Base-by-base conservation (phyloP, 2,113 vertebrate genomes). In the Oxyruncus cristatus region DNA sequence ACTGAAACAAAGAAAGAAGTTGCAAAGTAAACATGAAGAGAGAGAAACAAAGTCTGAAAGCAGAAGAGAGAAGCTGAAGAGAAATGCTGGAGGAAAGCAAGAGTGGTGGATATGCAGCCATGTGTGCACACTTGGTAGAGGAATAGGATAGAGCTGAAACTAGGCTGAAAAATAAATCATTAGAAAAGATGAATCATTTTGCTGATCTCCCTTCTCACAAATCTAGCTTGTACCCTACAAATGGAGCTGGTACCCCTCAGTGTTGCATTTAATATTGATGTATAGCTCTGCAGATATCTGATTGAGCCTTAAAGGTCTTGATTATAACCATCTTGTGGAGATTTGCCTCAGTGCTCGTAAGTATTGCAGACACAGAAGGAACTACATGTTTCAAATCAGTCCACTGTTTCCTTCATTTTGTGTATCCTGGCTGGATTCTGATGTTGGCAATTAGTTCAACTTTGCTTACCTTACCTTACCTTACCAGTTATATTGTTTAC, bases 21-120 rank as follows among this genome's bases (percentile, higher is more conserved):
- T 63, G 56, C 13, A 82, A 76, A 88, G 46, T 24, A 72, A 49
- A 82, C 66, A 50, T 18, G n/a, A 49, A 78, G 20, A 37, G 39
- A 41, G 8, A 50, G 24, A 56, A 68, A 70, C 2, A 62, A 56
- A 82, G 5, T 30, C 62, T 72, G 62, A 75, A 67, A 76, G 23
- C 21, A 41, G 50, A 56, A 67, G 41, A 70, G 47, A 44, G 41
- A 87, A 70, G 15, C 74, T 88, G 47, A 85, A 81, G 15, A 53
- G 21, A 70, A 42, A 41, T 50, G 28, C 39, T 82, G 49, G 49
- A 68, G 44, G 44, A 78, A 75, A 75, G n/a, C 20, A 68, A 42
- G 11, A 6, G 3, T 35, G 39, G 47, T 27, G 30, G 30, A 15
- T 46, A 30, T 0, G 5, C 8, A 62, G 11, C 14, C 4, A 1